These are phyloP conservation scores for Xestia ashworthii DNA, from an alignment of 2,888 invertebrate genomes.

Conservation along the genomic window DNA sequence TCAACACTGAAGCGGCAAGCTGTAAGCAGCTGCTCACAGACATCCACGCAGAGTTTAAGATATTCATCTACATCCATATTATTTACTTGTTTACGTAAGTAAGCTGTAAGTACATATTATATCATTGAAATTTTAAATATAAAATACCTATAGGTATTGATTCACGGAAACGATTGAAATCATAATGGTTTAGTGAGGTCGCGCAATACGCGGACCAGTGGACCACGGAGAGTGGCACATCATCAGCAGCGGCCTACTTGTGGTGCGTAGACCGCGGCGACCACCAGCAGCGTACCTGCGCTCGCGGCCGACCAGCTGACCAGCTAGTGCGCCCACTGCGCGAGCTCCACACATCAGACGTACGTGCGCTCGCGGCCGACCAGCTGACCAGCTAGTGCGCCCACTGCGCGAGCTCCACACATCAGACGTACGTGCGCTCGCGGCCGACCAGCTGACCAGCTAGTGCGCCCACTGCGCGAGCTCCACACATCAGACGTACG, in stretches of 20 bases:
- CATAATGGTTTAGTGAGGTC: neutral
- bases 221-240: neutral
- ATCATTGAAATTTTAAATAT: constrained; percentile 2
- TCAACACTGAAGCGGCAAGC: constrained; percentile 3
- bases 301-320: too few relatives aligned
- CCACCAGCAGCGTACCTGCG: too few relatives aligned
- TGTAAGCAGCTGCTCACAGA: neutral
- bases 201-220: neutral
- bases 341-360: too few relatives aligned
- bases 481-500: neutral
- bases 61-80: neutral
- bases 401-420: neutral
- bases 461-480: neutral
- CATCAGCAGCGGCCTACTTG: neutral
- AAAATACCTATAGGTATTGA: neutral
- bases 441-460: too few relatives aligned
- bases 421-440: neutral
- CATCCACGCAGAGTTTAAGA: neutral
- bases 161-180: neutral
- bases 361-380: too few relatives aligned
- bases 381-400: too few relatives aligned
- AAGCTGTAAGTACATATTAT: constrained; percentile 33
- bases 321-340: too few relatives aligned
- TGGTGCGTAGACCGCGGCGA: too few relatives aligned
- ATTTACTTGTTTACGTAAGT: constrained; percentile 19